Evolutionary conservation across 2,888 invertebrate species (phyloP), one percentile per base, ranked within the genome.

Genomic region (Aradus depressus): DNA sequence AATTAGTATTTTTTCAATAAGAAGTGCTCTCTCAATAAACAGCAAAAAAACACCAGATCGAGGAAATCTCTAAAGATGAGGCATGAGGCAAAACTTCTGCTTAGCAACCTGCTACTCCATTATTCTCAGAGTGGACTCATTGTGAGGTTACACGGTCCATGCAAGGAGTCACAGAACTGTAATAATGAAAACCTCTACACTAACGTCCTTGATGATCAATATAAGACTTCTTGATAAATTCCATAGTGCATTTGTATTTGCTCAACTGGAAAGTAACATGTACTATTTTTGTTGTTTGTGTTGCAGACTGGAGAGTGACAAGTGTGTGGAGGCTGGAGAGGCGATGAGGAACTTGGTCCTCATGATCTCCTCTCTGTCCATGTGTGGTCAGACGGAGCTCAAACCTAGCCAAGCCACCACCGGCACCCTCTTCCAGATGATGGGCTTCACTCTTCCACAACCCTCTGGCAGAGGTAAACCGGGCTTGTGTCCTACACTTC

Each of bases 341-440:
- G 92, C 95, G 3, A 80, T 93, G 50, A 75, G 93, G 55, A 96
- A 96, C 72, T 75, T 96, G 53, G 89, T 95, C 19, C 73, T 95
- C 43, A 86, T 96, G 81, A 79, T 95, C 61, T 90, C 92, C 26
- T 93, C 95, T 8, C 74, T 96, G 34, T 88, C 92, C 62, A 92
- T 91, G 71, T 95, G 95, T 67, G 95, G 95, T 26, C 90, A 85
- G 67, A 82, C 84, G n/a, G 91, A 93, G 68, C 69, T 91, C 53
- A 79, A 88, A 60, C 88, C 89, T 4, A 84, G 84, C 51, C 81
- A 84, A 62, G 87, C 88, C 37, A 89, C 89, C 62, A 84, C 85
- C 28, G 84, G 84, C 35, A 88, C 91, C 48, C 74, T 93, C 37
- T 96, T 92, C 70, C 89, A 91, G 70, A 80, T 96, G 74, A 87